Percentiles rank a stretch among this genome's conserved stretches.
phyloP scores from a whole-genome alignment of 2,888 invertebrate species.

The Cryptus armator region DNA sequence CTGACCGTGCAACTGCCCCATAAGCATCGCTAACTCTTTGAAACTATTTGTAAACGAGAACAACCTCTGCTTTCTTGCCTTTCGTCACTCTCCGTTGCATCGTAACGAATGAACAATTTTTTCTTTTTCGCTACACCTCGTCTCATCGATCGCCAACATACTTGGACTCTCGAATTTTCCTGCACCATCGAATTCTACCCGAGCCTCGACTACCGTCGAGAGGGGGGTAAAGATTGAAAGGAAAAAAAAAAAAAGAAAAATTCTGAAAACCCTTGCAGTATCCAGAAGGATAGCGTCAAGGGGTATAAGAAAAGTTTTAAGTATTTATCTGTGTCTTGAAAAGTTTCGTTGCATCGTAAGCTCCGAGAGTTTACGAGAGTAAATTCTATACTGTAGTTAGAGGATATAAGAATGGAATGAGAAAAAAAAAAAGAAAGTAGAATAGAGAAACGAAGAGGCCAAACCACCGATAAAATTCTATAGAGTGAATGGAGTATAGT shows the following conservation, averaged over 20 bases:
- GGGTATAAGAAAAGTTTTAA: conserved; percentile 66
- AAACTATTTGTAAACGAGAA: conserved; percentile 1
- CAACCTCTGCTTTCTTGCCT: conserved; percentile 32
- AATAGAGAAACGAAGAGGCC: conserved; percentile 56
- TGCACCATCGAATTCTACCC: conserved; percentile 23
- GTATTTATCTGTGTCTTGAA: conserved; percentile 68
- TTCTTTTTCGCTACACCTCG: conserved; percentile 38
- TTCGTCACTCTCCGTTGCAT: neutral
- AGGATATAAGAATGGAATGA: conserved; percentile 37
- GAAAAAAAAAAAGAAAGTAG: conserved; percentile 33
- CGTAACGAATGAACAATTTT: neutral
- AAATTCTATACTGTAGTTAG: conserved; percentile 64
- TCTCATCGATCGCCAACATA: conserved; percentile 26
- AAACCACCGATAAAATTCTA: conserved; percentile 51
- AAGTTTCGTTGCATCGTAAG: conserved; percentile 65
- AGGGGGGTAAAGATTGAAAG: conserved; percentile 55
- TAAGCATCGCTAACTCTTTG: conserved; percentile 3
- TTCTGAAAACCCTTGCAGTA: conserved; percentile 45
- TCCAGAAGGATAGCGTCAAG: conserved; percentile 41
- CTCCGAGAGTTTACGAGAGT: conserved; percentile 61
- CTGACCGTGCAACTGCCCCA: conserved; percentile 46
- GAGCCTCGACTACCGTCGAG: conserved; percentile 20
- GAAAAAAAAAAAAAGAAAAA: conserved; percentile 35
- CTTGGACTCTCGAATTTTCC: conserved; percentile 52
- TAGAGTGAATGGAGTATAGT: conserved; percentile 55